These are phyloP conservation scores for Platerodrilus igneus DNA, from an alignment of 2,888 invertebrate species.

Conservation along the genomic window DNA sequence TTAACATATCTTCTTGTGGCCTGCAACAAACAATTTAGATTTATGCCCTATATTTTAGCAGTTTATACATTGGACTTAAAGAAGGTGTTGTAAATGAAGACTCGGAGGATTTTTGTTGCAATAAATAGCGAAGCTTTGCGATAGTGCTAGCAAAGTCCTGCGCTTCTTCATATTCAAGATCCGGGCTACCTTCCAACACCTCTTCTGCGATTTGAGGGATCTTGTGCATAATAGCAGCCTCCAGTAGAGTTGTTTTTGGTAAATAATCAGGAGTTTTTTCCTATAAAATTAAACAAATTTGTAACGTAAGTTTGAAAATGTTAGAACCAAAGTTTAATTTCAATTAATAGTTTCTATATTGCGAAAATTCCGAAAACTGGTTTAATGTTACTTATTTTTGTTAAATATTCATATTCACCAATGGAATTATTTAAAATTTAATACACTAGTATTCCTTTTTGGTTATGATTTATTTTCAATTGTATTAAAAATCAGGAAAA, in stretches of 20 bases:
- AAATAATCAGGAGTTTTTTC: constrained; percentile 14
- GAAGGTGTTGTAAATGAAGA: constrained; percentile 44
- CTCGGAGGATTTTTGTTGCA: constrained; percentile 55
- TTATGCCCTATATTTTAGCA: neutral
- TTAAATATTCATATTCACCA: too few relatives aligned
- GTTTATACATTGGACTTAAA: constrained; percentile 46
- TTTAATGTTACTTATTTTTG: too few relatives aligned
- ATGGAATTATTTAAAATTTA: too few relatives aligned
- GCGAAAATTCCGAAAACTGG: too few relatives aligned
- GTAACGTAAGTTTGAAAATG: too few relatives aligned
- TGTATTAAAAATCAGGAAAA: too few relatives aligned
- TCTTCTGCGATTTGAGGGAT: constrained; percentile 30
- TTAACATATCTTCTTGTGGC: constrained; percentile 26
- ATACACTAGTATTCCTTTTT: too few relatives aligned
- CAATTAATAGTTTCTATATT: too few relatives aligned
- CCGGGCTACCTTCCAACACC: constrained; percentile 41
- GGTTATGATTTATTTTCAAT: too few relatives aligned
- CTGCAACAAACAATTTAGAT: constrained; percentile 19
- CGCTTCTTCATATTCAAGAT: constrained; percentile 67
- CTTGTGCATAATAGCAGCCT: constrained; percentile 1
- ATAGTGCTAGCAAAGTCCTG: constrained; percentile 69
- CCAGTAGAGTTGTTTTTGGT: neutral
- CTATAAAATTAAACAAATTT: constrained; percentile 1
- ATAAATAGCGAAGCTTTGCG: constrained; percentile 60
- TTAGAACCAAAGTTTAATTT: too few relatives aligned